Conservation (phyloP, 1,140 invertebrate genomes). For the Akabosia matsudoensis region DNA sequence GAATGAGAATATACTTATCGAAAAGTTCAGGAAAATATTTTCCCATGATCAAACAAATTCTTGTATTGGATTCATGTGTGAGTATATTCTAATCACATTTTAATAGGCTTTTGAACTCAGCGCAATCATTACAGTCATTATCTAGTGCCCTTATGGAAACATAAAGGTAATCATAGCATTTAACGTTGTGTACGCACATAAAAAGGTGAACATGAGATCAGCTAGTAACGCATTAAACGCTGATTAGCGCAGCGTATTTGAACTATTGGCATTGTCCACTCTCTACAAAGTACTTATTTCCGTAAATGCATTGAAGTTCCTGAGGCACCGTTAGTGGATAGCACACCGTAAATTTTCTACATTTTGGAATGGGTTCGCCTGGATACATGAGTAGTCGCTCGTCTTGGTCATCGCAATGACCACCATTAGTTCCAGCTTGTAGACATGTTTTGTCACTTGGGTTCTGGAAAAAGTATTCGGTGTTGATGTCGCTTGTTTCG, state of each 20-base stretch:
- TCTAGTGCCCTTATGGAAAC: too few relatives aligned
- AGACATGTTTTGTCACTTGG: slow-evolving; percentile 34
- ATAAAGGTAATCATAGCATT: too few relatives aligned
- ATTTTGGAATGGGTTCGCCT: slow-evolving; percentile 34
- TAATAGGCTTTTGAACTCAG: too few relatives aligned
- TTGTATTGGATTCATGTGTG: too few relatives aligned
- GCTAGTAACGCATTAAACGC: too few relatives aligned
- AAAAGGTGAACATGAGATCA: not conserved
- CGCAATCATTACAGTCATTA: too few relatives aligned
- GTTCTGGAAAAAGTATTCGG: slow-evolving; percentile 28
- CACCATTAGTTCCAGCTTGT: slow-evolving; percentile 26
- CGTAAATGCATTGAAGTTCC: slow-evolving; percentile 33
- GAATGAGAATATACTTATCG: too few relatives aligned
- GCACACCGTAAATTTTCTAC: slow-evolving; percentile 27
- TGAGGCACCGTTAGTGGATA: slow-evolving; percentile 30
- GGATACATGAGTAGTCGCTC: slow-evolving; percentile 32
- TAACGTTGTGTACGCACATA: too few relatives aligned
- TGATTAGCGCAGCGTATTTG: too few relatives aligned
- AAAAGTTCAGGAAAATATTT: too few relatives aligned
- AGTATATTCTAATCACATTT: too few relatives aligned
- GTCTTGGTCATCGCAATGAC: slow-evolving; percentile 25
- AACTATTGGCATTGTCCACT: not conserved
- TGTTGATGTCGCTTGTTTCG: not conserved
- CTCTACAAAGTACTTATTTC: slow-evolving; percentile 28
- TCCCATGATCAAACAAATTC: too few relatives aligned